phyloP scores from a whole-genome alignment of 2,888 invertebrate genomes.

The Drosophila setosimentum region DNA sequence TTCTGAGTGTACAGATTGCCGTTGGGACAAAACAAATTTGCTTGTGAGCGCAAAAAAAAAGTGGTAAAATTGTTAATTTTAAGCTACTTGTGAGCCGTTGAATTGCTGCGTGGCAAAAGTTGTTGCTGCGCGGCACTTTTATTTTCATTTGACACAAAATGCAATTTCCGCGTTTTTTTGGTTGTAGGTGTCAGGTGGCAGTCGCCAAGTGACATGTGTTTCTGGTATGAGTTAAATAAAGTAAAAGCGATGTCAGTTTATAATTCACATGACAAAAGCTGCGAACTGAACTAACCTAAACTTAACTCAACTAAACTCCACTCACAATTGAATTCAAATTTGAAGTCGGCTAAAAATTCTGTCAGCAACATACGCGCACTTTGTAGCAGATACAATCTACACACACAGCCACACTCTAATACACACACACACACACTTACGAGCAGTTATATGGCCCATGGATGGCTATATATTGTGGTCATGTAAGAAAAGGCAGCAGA shows the following conservation, averaged over 20 bases:
- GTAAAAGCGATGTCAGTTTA: slow-evolving; percentile 31
- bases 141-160: slow-evolving; percentile 41
- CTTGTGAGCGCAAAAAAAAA: slow-evolving; percentile 65
- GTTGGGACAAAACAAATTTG: slow-evolving; percentile 45
- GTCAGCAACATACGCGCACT: slow-evolving; percentile 29
- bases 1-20: not conserved
- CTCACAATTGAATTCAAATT: slow-evolving; percentile 57
- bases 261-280: slow-evolving; percentile 9
- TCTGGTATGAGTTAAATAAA: slow-evolving; percentile 31
- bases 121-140: slow-evolving; percentile 39
- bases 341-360: slow-evolving; percentile 34
- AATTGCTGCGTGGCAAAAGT: slow-evolving; percentile 47
- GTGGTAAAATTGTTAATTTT: slow-evolving; percentile 77
- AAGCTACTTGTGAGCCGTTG: slow-evolving; percentile 54
- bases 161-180: slow-evolving; percentile 41
- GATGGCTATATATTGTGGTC: slow-evolving; percentile 61
- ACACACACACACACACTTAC: slow-evolving; percentile 19
- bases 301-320: not conserved
- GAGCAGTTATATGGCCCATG: slow-evolving; percentile 48
- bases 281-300: not conserved
- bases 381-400: slow-evolving; percentile 41
- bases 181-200: slow-evolving; percentile 11
- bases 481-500: slow-evolving; percentile 50
- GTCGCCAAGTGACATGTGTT: slow-evolving; percentile 20
- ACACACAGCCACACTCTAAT: not conserved